phyloP scores from a whole-genome alignment of 2,888 invertebrate genomes.

The Microctonus hyperodae region DNA sequence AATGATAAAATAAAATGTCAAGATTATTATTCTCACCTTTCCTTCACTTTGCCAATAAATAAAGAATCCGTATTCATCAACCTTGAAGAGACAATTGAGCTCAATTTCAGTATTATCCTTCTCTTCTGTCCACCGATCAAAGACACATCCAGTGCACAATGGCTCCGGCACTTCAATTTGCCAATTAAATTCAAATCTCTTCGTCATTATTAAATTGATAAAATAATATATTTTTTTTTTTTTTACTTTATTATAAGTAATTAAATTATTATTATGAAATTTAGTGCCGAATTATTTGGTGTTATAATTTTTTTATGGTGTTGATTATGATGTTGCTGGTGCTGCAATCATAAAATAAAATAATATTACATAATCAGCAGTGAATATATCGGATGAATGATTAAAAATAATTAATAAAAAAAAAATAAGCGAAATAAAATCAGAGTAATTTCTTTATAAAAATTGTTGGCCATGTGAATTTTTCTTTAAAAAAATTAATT shows the following conservation, averaged over 20 bases:
- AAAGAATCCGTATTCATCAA: constrained; percentile 97
- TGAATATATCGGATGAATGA: background rate
- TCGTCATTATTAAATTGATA: constrained; percentile 77
- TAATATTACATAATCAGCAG: background rate
- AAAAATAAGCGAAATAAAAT: background rate
- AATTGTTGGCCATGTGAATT: background rate
- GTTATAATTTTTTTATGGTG: background rate
- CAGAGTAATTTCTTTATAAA: background rate
- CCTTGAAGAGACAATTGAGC: constrained; percentile 88
- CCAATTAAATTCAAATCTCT: constrained; percentile 99
- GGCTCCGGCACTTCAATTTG: constrained; percentile 92
- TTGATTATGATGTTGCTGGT: too few species aligned
- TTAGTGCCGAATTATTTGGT: background rate
- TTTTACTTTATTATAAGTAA: background rate
- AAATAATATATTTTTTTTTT: constrained; percentile 9
- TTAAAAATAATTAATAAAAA: background rate
- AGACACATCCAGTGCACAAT: constrained; percentile 82
- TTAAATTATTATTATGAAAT: background rate
- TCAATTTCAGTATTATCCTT: constrained; percentile 92
- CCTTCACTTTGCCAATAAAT: constrained; percentile 98
- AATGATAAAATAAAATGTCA: background rate
- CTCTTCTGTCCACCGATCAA: constrained; percentile 99
- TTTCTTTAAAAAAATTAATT: background rate
- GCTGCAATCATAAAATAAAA: background rate
- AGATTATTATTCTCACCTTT: constrained; percentile 69